Conservation (phyloP, 2,113 vertebrate genomes). For the Isurus oxyrinchus region DNA sequence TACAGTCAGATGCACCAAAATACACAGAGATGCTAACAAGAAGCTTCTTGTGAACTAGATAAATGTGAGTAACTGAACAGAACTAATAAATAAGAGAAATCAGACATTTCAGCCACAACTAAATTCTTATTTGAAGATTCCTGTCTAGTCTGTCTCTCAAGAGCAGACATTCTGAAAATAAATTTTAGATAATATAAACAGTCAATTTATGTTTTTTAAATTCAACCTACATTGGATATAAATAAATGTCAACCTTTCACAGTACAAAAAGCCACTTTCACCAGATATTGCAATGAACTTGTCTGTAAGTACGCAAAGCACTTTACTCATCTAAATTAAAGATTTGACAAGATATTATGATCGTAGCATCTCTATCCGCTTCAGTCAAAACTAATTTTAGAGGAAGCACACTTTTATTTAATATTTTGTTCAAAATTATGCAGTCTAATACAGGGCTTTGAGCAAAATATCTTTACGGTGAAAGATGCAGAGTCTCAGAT, state of each 20-base stretch:
- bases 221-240: not conserved
- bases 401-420: not conserved
- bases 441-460: not conserved
- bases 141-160: not conserved
- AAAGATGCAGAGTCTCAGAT: not conserved
- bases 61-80: not conserved
- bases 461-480: not conserved
- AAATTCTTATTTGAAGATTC: conserved; percentile 3
- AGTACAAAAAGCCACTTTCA: not conserved
- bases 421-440: not conserved
- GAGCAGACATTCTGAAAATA: not conserved
- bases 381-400: not conserved
- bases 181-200: not conserved
- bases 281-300: conserved; percentile 9
- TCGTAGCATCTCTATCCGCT: not conserved
- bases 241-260: not conserved
- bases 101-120: not conserved
- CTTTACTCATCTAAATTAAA: not conserved
- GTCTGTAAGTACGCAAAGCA: not conserved
- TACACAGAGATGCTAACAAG: not conserved
- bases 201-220: not conserved
- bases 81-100: not conserved
- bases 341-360: not conserved
- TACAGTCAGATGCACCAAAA: not conserved
- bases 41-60: not conserved